Evolutionary conservation across 2,797 vertebrate genomes (phyloP).

Genomic region (Smutsia temminckii): DNA sequence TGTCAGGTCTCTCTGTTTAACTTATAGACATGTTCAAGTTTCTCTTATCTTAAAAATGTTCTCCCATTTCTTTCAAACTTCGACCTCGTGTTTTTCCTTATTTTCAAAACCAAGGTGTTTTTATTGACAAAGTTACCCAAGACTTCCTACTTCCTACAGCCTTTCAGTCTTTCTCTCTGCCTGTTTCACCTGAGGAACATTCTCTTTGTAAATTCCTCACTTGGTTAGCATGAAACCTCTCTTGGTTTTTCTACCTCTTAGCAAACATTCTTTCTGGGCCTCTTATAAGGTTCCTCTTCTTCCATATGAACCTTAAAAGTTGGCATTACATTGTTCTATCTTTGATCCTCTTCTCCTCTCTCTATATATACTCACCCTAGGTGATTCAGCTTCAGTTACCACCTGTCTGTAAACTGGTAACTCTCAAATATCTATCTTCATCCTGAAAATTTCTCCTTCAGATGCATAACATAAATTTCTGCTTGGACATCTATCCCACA

Average conservation of each 20-base stretch:
- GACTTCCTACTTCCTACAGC: not conserved
- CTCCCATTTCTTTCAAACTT: not conserved
- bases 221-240: not conserved
- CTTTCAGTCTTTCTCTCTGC: not conserved
- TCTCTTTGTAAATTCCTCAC: not conserved
- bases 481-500: not conserved
- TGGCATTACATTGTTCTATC: not conserved
- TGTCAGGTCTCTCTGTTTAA: not conserved
- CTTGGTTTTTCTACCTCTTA: not conserved
- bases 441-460: not conserved
- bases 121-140: not conserved
- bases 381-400: not conserved
- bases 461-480: not conserved
- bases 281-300: not conserved
- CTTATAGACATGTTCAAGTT: not conserved
- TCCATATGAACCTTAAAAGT: not conserved
- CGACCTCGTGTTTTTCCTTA: not conserved
- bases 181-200: not conserved
- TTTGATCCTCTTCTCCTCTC: not conserved
- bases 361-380: not conserved
- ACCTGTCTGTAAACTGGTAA: not conserved
- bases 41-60: not conserved
- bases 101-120: slow-evolving; percentile 31
- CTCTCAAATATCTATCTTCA: not conserved
- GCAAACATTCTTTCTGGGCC: not conserved